phyloP scores from a whole-genome alignment of 1,140 invertebrate genomes.

The Helicorthomorpha holstii region DNA sequence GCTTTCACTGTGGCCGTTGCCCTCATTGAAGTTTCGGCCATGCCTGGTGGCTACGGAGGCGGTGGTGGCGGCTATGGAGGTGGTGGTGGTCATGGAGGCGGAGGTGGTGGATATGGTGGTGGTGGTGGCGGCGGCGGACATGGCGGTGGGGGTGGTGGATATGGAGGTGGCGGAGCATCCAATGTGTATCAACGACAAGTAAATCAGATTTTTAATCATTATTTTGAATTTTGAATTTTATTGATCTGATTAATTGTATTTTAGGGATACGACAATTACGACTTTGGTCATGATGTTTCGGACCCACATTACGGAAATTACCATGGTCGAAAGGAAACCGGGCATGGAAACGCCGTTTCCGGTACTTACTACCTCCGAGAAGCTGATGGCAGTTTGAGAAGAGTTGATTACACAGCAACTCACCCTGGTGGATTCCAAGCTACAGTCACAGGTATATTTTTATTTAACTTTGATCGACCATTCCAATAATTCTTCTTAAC shows the following conservation, averaged over 20 bases:
- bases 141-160: neutral
- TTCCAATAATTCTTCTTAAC: neutral
- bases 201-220: too few relatives aligned
- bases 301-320: neutral
- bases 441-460: slow-evolving; percentile 4
- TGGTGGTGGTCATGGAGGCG: neutral
- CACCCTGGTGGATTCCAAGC: slow-evolving; percentile 2
- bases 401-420: slow-evolving; percentile 3
- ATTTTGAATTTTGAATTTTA: neutral
- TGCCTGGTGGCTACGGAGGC: neutral
- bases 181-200: neutral
- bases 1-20: neutral
- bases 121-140: neutral
- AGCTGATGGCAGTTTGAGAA: slow-evolving; percentile 4
- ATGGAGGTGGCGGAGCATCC: neutral
- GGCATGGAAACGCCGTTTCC: neutral
- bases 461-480: too few relatives aligned
- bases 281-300: slow-evolving; percentile 5
- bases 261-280: neutral
- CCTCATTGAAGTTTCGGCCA: neutral
- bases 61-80: neutral
- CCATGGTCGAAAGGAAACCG: neutral
- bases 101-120: neutral
- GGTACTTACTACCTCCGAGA: slow-evolving; percentile 5
- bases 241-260: neutral